Conservation (phyloP, 2,888 invertebrate species). For the Digitonthophagus gazella region DNA sequence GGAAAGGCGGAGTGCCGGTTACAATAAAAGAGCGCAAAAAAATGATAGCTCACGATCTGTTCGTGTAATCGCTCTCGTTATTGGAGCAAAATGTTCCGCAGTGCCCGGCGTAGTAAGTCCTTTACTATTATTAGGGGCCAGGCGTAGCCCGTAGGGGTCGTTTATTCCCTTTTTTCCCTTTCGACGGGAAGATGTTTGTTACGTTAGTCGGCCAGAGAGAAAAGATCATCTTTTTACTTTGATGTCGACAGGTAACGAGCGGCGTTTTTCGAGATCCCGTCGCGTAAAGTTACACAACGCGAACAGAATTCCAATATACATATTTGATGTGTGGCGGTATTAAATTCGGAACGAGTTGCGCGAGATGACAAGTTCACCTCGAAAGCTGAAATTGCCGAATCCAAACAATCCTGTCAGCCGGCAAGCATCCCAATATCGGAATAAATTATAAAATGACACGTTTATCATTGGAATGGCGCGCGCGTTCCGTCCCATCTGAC, state of each 20-base stretch:
- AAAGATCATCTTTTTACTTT: not conserved
- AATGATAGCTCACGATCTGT: conserved; percentile 2
- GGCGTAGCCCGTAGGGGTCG: not conserved
- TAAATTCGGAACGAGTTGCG: not conserved
- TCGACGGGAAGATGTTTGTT: conserved; percentile 11
- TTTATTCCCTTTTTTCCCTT: not conserved
- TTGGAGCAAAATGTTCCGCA: conserved; percentile 3
- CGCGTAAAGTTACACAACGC: not conserved
- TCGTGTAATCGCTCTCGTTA: not conserved
- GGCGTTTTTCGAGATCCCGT: not conserved
- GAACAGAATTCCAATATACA: conserved; percentile 2
- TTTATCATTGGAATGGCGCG: conserved; percentile 9
- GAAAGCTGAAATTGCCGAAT: not conserved
- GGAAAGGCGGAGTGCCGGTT: not conserved
- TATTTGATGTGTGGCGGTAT: not conserved
- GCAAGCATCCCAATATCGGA: not conserved
- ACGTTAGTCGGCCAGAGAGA: not conserved
- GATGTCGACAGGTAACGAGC: not conserved
- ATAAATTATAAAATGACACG: conserved; percentile 13
- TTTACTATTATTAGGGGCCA: not conserved
- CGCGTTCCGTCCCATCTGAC: conserved; percentile 3
- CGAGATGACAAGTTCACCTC: not conserved
- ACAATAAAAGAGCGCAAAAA: not conserved
- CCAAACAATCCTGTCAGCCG: not conserved
- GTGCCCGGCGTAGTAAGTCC: not conserved